Percentiles rank a stretch among this genome's conserved stretches.
These are phyloP conservation scores for Calameuta pallipes DNA, from an alignment of 2,888 invertebrate species.

Conservation along the genomic window DNA sequence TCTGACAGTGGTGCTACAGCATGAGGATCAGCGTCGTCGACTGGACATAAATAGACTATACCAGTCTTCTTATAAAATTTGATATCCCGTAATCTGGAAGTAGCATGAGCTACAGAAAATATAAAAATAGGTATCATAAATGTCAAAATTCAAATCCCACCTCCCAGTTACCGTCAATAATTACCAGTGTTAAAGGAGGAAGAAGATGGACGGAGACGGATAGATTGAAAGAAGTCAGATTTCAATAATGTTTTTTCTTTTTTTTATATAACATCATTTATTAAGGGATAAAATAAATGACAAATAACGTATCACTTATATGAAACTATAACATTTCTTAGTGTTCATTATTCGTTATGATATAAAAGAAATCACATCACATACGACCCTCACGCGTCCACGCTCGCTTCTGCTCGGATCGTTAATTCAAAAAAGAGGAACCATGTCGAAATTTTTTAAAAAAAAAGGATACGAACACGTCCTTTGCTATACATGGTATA, in stretches of 20 bases:
- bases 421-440: constrained; percentile 6
- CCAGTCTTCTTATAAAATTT: too few species aligned
- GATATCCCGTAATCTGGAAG: too few species aligned
- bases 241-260: constrained; percentile 12
- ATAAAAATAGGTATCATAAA: too few species aligned
- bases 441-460: constrained; percentile 1
- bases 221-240: too few species aligned
- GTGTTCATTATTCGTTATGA: constrained; percentile 65
- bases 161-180: too few species aligned
- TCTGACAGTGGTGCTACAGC: too few species aligned
- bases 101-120: too few species aligned
- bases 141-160: too few species aligned
- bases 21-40: too few species aligned
- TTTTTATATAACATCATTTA: constrained; percentile 66
- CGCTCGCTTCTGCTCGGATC: constrained; percentile 30
- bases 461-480: constrained; percentile 7
- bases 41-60: too few species aligned
- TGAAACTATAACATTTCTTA: constrained; percentile 67
- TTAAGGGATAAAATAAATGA: constrained; percentile 67
- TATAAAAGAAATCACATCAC: constrained; percentile 67
- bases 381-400: constrained; percentile 54
- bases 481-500: neutral
- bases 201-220: too few species aligned
- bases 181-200: too few species aligned
- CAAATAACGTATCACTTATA: constrained; percentile 67